Conservation (phyloP, 1,140 invertebrate genomes). For the Leptonema lineaticorne region DNA sequence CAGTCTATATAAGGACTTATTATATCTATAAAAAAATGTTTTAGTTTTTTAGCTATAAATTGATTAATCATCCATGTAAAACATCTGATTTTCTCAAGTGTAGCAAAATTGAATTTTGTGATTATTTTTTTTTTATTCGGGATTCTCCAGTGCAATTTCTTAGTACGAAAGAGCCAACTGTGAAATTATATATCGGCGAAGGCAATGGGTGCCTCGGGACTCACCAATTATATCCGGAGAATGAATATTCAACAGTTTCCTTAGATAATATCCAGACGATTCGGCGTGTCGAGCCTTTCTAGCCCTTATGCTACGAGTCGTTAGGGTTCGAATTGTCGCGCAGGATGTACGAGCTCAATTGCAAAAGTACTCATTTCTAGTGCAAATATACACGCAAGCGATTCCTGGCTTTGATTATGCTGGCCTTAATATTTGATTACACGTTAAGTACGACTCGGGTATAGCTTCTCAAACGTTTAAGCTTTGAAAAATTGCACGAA, state of each 20-base stretch:
- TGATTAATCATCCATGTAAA: no score
- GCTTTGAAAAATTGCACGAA: no score
- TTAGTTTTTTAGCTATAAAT: no score
- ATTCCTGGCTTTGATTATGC: conserved; percentile 16
- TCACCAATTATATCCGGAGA: conserved; percentile 19
- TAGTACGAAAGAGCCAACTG: conserved; percentile 1
- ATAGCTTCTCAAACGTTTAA: conserved; percentile 8
- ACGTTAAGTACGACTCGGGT: conserved; percentile 1
- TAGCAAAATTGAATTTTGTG: no score
- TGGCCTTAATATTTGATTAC: conserved; percentile 17
- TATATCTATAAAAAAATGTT: no score
- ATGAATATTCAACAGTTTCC: conserved; percentile 31
- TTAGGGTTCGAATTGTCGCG: background rate
- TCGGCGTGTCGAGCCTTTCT: background rate
- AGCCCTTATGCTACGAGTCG: background rate
- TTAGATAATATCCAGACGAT: conserved; percentile 12
- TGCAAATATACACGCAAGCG: conserved; percentile 17
- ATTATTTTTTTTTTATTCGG: no score
- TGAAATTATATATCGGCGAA: conserved; percentile 25
- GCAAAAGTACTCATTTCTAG: conserved; percentile 4
- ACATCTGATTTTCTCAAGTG: no score
- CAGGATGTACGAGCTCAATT: background rate
- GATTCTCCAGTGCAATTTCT: conserved; percentile 1
- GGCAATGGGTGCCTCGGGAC: conserved; percentile 21
- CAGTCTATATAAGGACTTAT: no score